phyloP scores from a whole-genome alignment of 2,888 invertebrate genomes.

The Eristalis pertinax region DNA sequence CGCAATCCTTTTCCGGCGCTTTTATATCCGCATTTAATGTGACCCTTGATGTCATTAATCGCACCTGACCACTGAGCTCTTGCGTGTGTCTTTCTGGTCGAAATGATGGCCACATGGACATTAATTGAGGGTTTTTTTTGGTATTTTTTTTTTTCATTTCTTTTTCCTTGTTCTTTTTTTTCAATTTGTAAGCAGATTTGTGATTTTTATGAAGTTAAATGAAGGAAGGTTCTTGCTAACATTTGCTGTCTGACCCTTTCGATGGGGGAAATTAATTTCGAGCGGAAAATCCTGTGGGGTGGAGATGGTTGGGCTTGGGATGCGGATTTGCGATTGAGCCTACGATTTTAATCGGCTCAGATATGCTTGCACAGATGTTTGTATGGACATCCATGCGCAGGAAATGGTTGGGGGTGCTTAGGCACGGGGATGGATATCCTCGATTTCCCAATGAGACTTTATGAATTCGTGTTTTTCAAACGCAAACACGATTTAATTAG shows the following conservation, averaged over 20 bases:
- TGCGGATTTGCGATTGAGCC: too few relatives aligned
- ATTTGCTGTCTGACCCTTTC: neutral
- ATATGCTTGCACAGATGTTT: too few relatives aligned
- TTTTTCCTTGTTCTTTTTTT: neutral
- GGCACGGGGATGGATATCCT: neutral
- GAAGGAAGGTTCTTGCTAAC: neutral
- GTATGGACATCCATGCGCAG: too few relatives aligned
- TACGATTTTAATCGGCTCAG: too few relatives aligned
- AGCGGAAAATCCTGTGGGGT: neutral
- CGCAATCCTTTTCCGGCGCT: slow-evolving; percentile 34
- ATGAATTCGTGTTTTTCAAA: too few relatives aligned
- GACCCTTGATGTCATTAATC: slow-evolving; percentile 64
- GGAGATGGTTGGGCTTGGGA: neutral
- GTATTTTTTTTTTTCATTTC: neutral
- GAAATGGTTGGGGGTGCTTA: neutral
- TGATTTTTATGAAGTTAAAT: neutral
- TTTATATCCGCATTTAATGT: slow-evolving; percentile 33
- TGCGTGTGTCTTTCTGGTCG: neutral
- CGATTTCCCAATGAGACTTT: too few relatives aligned
- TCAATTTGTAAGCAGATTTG: neutral
- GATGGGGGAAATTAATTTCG: neutral
- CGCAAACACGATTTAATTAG: too few relatives aligned
- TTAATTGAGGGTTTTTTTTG: neutral
- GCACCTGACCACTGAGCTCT: slow-evolving; percentile 54
- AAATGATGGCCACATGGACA: neutral